phyloP scores from a whole-genome alignment of 2,888 invertebrate species.

The Drosophila austrosaltans region DNA sequence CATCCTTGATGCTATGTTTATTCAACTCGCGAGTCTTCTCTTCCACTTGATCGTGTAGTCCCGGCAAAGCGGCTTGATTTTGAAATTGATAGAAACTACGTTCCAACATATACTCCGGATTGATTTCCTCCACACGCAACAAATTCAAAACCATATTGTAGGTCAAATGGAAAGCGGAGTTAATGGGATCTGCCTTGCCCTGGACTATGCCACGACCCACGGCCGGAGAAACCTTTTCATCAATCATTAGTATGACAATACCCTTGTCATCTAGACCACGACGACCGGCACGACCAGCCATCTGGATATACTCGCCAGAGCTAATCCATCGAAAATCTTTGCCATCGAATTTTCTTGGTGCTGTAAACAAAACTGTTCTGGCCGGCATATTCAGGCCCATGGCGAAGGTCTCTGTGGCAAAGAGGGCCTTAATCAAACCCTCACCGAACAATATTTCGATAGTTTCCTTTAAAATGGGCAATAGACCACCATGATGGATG shows the following conservation, averaged over 20 bases:
- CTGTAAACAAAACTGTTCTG: constrained; percentile 98
- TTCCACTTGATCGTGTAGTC: constrained; percentile 89
- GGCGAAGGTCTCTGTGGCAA: constrained; percentile 99
- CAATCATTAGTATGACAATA: constrained; percentile 99
- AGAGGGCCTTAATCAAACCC: constrained; percentile 98
- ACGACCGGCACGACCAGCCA: constrained; percentile 99
- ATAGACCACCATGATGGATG: constrained; percentile 97
- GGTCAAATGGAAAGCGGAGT: constrained; percentile 99
- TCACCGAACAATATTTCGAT: constrained; percentile 99
- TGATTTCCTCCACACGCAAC: constrained; percentile 98
- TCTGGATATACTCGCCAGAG: constrained; percentile 99
- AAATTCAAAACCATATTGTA: constrained; percentile 99
- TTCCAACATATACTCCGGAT: constrained; percentile 99
- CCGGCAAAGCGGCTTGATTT: constrained; percentile 97
- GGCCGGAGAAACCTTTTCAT: constrained; percentile 95
- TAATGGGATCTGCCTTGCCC: constrained; percentile 97
- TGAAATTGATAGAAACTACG: constrained; percentile 99
- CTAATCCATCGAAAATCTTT: constrained; percentile 96
- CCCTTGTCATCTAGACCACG: constrained; percentile 98
- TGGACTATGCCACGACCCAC: constrained; percentile 91
- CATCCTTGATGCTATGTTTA: constrained; percentile 88
- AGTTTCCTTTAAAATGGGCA: constrained; percentile 99
- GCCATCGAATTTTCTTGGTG: constrained; percentile 98
- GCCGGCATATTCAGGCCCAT: constrained; percentile 99
- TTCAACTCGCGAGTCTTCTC: constrained; percentile 88